phyloP scores from a whole-genome alignment of 2,888 invertebrate species.

The Stenolophus ochropezus region DNA sequence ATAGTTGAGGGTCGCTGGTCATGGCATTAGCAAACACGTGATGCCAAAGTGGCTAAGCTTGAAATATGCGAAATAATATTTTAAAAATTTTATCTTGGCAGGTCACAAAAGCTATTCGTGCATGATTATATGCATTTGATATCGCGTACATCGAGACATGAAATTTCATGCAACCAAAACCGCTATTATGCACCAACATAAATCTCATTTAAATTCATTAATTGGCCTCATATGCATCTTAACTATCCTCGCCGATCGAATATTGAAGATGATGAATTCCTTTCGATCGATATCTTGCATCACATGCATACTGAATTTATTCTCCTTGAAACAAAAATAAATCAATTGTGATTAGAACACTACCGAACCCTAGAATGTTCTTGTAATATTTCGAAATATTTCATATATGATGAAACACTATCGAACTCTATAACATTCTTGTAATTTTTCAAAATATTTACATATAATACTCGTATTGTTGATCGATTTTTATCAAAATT shows the following conservation, averaged over 20 bases:
- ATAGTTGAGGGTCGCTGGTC: neutral
- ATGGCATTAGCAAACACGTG: slow-evolving; percentile 8
- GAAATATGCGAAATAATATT: slow-evolving; percentile 55
- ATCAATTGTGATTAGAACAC: too few relatives aligned
- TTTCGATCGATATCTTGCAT: neutral
- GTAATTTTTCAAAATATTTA: too few relatives aligned
- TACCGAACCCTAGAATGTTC: too few relatives aligned
- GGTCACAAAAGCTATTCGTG: slow-evolving; percentile 50
- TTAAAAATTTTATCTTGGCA: slow-evolving; percentile 55
- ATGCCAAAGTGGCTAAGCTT: slow-evolving; percentile 41
- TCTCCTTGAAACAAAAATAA: neutral
- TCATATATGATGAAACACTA: too few relatives aligned
- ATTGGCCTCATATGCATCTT: slow-evolving; percentile 9
- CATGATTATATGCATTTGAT: slow-evolving; percentile 53
- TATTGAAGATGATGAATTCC: neutral
- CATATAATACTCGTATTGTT: too few relatives aligned
- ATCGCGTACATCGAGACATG: slow-evolving; percentile 48
- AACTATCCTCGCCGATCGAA: neutral
- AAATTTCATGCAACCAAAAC: slow-evolving; percentile 54
- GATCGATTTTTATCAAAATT: too few relatives aligned
- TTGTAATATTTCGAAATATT: too few relatives aligned
- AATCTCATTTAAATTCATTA: slow-evolving; percentile 40
- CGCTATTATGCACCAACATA: slow-evolving; percentile 46
- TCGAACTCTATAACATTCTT: too few relatives aligned
- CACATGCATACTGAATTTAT: neutral